Evolutionary conservation across 1,140 invertebrate genomes (phyloP), one percentile per base, ranked within the genome.

Genomic region (Pteromalus puparum): DNA sequence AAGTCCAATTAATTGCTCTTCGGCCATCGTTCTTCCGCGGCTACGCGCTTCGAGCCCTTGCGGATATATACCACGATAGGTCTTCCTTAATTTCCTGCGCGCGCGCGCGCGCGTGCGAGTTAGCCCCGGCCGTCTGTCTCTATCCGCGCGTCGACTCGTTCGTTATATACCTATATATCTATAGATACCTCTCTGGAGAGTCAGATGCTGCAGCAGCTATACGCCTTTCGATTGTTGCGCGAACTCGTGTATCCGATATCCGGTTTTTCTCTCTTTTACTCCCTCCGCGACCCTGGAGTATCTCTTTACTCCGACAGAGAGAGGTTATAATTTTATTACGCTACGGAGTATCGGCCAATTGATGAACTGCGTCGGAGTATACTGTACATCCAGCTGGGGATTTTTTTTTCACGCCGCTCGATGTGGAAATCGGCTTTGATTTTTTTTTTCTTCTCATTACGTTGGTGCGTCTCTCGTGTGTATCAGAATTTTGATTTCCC

Each of bases 1-100:
- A 76, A 65, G 84, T 85, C n/a, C 83, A 68, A 86, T 88, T 88
- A 87, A 88, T 88, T 86, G 85, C 76, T 53, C 30, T 28, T 74
- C 18, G 46, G 68, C 28, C 78, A 74, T 82, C 67, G 48, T 72
- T 67, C 42, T 48, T 72, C 38, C 53, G 53, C 53, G 7, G 21
- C 28, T 81, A 61, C 28, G 6, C 68, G 15, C 70, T 12, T 53
- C 24, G 70, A 34, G 26, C 53, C 34, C 26, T 21, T 6, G 4
- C 5, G 5, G 21, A 61, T 61, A 21, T 48, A 1, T 48, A 48
- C 18, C 5, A 21, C 21, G 34, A 67, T 65, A 26, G 53, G 38
- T 73, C 38, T 68, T 67, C 61, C 48, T 82, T 80, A 80, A 86
- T 86, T 86, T 76, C 73, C 76, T n/a, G 1, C 18, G 38, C 13